These are phyloP conservation scores for Pristionchus arcanus DNA, from an alignment of 2,888 invertebrate species.

Conservation along the genomic window DNA sequence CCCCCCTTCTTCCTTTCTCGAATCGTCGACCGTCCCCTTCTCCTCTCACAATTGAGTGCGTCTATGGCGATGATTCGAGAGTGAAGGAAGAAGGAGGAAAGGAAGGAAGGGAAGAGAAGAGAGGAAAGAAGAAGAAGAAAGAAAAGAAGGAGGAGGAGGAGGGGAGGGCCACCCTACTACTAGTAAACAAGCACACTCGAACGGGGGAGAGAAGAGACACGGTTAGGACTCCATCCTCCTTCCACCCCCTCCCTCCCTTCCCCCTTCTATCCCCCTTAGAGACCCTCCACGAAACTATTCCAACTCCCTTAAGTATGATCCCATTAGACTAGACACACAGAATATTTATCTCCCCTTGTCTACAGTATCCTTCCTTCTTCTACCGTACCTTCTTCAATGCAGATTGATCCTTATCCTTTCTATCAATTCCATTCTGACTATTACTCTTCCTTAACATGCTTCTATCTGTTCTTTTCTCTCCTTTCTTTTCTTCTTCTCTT, in stretches of 20 bases:
- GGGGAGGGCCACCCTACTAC: slow-evolving; percentile 44
- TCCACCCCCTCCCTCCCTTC: not conserved
- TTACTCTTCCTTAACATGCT: slow-evolving; percentile 51
- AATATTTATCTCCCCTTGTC: not conserved
- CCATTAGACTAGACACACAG: not conserved
- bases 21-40: slow-evolving; percentile 17
- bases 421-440: slow-evolving; percentile 58
- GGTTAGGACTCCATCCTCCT: slow-evolving; percentile 10
- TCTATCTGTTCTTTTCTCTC: not conserved
- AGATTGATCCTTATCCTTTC: slow-evolving; percentile 34
- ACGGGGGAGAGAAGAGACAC: slow-evolving; percentile 13
- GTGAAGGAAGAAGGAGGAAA: not conserved
- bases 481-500: slow-evolving; percentile 23
- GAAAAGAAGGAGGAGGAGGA: not conserved
- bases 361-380: not conserved
- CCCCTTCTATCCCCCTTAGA: not conserved
- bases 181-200: slow-evolving; percentile 35
- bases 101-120: not conserved
- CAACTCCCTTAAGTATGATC: not conserved
- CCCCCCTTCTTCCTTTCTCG: slow-evolving; percentile 39
- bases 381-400: slow-evolving; percentile 33
- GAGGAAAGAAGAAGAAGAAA: not conserved
- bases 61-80: slow-evolving; percentile 10
- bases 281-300: not conserved
- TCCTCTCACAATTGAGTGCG: slow-evolving; percentile 9